phyloP scores from a whole-genome alignment of 2,888 invertebrate species.

The Andrena camellia region DNA sequence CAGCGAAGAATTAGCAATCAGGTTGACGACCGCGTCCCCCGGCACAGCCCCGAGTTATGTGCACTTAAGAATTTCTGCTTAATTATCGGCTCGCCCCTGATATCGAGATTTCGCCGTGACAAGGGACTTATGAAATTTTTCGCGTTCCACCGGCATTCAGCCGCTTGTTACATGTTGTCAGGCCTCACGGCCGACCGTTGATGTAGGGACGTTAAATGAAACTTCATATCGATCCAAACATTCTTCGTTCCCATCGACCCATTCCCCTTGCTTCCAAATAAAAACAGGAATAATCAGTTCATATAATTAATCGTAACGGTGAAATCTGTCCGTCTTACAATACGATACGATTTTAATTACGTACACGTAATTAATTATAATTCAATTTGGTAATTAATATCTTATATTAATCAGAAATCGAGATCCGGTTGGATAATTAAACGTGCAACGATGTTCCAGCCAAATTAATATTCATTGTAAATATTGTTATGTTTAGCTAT shows the following conservation, averaged over 20 bases:
- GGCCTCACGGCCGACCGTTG: slow-evolving; percentile 10
- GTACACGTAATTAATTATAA: slow-evolving; percentile 31
- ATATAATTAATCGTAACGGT: neutral
- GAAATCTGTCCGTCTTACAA: slow-evolving; percentile 2
- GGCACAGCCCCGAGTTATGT: slow-evolving; percentile 5
- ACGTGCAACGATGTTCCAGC: slow-evolving; percentile 3
- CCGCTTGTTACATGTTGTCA: slow-evolving; percentile 42
- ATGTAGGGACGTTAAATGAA: slow-evolving; percentile 40
- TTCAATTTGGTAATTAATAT: slow-evolving; percentile 45
- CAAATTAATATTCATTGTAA: slow-evolving; percentile 27
- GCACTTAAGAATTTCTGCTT: slow-evolving; percentile 41
- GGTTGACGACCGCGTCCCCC: neutral
- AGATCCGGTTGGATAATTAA: slow-evolving; percentile 15
- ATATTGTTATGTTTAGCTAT: neutral
- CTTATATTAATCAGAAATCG: slow-evolving; percentile 31
- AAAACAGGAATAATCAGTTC: slow-evolving; percentile 8
- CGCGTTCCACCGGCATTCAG: slow-evolving; percentile 18
- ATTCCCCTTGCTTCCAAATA: slow-evolving; percentile 3
- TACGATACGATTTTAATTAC: slow-evolving; percentile 32
- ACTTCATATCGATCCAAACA: slow-evolving; percentile 42
- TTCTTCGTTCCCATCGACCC: slow-evolving; percentile 8
- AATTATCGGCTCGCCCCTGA: slow-evolving; percentile 23
- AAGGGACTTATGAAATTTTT: slow-evolving; percentile 54
- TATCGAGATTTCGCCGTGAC: slow-evolving; percentile 45
- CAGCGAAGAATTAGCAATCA: slow-evolving; percentile 53